Conservation (phyloP, 2,888 invertebrate species). For the Mellilla xanthometata region DNA sequence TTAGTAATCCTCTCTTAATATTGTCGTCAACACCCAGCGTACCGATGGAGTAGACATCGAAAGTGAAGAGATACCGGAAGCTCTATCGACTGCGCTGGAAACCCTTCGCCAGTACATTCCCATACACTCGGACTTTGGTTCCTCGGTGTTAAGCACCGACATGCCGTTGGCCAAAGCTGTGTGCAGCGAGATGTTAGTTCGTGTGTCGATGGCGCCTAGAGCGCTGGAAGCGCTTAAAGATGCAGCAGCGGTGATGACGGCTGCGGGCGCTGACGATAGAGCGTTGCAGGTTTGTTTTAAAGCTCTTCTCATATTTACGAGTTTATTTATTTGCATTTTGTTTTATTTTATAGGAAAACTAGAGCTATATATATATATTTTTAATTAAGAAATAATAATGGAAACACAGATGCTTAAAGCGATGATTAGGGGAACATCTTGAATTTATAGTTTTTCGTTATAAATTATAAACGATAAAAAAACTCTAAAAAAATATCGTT, state of each 20-base stretch:
- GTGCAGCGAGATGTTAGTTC: conserved; percentile 57
- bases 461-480: no score
- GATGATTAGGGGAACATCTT: no score
- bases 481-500: no score
- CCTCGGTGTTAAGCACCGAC: conserved; percentile 42
- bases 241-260: conserved; percentile 79
- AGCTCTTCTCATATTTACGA: no score
- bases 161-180: conserved; percentile 55
- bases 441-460: no score
- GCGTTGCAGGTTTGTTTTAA: conserved; percentile 67
- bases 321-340: no score
- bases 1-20: no score
- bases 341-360: no score
- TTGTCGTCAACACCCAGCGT: conserved; percentile 48
- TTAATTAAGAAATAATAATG: no score
- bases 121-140: conserved; percentile 33
- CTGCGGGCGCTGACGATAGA: conserved; percentile 60
- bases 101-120: conserved; percentile 60
- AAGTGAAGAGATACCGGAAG: conserved; percentile 67
- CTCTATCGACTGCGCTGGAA: conserved; percentile 60
- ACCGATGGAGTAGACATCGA: conserved; percentile 65
- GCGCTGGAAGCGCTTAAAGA: conserved; percentile 82
- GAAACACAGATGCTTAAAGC: no score
- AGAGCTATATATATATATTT: no score
- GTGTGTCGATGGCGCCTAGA: conserved; percentile 62